Evolutionary conservation across 1,140 invertebrate genomes (phyloP).

Genomic region (Delia radicum): DNA sequence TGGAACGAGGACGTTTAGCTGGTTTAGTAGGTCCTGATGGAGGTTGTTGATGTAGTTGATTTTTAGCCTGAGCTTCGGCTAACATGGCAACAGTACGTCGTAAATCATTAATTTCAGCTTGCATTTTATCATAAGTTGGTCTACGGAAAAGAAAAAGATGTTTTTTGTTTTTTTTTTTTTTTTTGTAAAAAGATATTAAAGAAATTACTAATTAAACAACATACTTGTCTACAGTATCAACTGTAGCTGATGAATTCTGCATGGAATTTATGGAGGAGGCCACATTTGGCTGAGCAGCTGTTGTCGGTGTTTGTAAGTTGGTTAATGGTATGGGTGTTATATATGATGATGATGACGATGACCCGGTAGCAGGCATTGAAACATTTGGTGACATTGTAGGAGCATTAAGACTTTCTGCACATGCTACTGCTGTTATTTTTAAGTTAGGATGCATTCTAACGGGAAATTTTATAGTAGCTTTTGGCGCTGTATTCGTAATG

Average conservation of each 20-base stretch:
- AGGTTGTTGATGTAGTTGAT: conserved; percentile 9
- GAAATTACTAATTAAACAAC: neutral
- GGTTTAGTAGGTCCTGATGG: neutral
- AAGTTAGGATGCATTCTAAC: conserved; percentile 29
- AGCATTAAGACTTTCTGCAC: conserved; percentile 17
- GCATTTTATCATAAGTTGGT: conserved; percentile 27
- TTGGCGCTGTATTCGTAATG: neutral
- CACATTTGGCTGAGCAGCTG: neutral
- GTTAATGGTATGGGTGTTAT: conserved; percentile 26
- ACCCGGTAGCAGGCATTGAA: neutral
- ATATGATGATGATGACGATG: conserved; percentile 12
- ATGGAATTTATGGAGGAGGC: too few relatives aligned
- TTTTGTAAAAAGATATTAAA: neutral
- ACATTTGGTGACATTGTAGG: neutral
- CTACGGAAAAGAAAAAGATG: conserved; percentile 7
- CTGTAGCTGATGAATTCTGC: too few relatives aligned
- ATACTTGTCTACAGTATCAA: neutral
- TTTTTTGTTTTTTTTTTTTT: too few relatives aligned
- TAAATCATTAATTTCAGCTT: conserved; percentile 26
- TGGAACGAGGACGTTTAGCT: conserved; percentile 18
- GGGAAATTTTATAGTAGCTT: conserved; percentile 25
- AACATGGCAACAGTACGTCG: conserved; percentile 28
- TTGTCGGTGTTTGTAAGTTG: conserved; percentile 18
- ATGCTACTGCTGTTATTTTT: conserved; percentile 28
- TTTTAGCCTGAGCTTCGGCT: conserved; percentile 28